Conservation (phyloP, 2,113 vertebrate genomes). For the Tetrax tetrax region DNA sequence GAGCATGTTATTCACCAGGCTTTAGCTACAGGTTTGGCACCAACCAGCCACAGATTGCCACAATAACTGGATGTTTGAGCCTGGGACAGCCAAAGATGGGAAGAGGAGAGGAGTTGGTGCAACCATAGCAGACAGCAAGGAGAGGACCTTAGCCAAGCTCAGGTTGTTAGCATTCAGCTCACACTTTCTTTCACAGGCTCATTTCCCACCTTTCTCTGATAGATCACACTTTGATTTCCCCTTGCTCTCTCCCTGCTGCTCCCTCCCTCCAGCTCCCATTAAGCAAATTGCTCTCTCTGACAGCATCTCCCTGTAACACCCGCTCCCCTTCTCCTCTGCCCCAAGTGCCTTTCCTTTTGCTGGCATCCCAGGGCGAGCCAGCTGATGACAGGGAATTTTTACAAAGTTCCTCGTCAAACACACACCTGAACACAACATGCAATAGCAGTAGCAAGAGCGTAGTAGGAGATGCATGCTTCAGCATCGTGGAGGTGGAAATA, state of each 20-base stretch:
- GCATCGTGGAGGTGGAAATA: not conserved
- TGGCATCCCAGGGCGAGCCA: not conserved
- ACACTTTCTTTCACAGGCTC: not conserved
- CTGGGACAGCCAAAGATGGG: not conserved
- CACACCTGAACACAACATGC: not conserved
- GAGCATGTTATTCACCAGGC: not conserved
- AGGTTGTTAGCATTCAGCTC: not conserved
- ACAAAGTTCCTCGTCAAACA: not conserved
- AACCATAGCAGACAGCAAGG: not conserved
- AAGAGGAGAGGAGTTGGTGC: not conserved
- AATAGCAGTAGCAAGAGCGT: not conserved
- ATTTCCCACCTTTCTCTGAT: not conserved
- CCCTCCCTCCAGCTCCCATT: not conserved
- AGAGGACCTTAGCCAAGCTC: not conserved
- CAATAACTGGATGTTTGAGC: not conserved
- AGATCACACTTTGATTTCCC: not conserved
- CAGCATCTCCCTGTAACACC: not conserved
- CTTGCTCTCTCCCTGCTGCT: not conserved
- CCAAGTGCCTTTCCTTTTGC: not conserved
- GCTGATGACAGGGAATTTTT: not conserved
- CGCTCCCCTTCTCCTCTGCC: too few species aligned
- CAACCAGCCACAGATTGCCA: not conserved
- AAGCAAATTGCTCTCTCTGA: not conserved
- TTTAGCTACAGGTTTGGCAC: not conserved
- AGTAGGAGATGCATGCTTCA: not conserved